Base-by-base conservation (phyloP, 2,888 invertebrate species). In the Ferrisia virgata region DNA sequence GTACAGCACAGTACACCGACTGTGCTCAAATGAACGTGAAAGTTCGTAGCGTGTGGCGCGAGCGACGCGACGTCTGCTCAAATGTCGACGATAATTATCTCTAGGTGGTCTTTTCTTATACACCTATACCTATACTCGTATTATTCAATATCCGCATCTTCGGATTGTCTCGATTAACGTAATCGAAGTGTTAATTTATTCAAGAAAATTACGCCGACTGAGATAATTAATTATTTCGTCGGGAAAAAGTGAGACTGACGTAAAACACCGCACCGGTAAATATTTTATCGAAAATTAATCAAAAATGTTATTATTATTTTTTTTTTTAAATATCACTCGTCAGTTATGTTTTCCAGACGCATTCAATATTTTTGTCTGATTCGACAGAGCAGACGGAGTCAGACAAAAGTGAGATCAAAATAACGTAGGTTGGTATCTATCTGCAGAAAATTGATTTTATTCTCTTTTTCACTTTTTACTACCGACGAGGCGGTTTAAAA, bases 101-200 rank as follows among this genome's bases (percentile, higher is more conserved):
- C 33, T 36, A 36, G 72, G 72, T 76, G 72, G 72, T 76, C 72
- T 33, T 53, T n/a, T n/a, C 22, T 47, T n/a, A 47, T 47, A 47
- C n/a, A n/a, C n/a, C n/a, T n/a, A n/a, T n/a, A 47, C 47, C 47
- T 47, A 15, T 47, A 53, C 53, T 8, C 18, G 72, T 36, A 76
- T 76, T 76, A 76, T 76, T 76, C 72, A 76, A 76, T 76, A 76
- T 76, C 33, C 36, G 31, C 72, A 64, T 64, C 58, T 58, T 58
- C 5, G 5, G 28, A 28, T 28, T 64, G 64, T 64, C 28, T 64
- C 64, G 53, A 53, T 53, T 13, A 28, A 76, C 72, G 72, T 76
- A 76, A 76, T 76, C 72, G 72, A 76, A 18, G 53, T 53, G 53
- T 64, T 64, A 64, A 64, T 64, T 64, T 64, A 64, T 76, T n/a